Base-by-base conservation (phyloP, 30 jellyfish, hydroid and myxozoan species). In the Cassiopea andromeda region DNA sequence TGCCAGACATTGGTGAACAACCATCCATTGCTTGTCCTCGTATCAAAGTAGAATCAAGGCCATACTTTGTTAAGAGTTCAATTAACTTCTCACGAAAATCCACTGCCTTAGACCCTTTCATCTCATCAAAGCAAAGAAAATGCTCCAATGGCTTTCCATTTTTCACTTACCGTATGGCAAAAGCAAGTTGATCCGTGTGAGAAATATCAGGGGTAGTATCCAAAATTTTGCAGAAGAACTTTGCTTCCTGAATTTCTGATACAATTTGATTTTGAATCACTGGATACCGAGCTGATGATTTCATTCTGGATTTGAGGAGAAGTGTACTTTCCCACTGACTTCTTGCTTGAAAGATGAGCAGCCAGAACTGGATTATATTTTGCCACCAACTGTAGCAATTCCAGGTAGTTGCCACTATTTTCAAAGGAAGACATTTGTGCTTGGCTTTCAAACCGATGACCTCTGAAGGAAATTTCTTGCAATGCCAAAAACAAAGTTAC, bases 351-450 rank as follows among this genome's bases (percentile, higher is more conserved):
- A 15, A 85, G 69, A 64, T 85, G 93, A 44, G 93, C 93, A 7
- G 61, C 87, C 79, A 85, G 60, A 15, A 85, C 44, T 4, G 93
- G 93, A 85, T 75, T 72, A 47, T 85, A 67, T 75, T 61, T 85
- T 67, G 89, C 93, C 81, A 85, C 81, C 61, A 85, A 67, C 89
- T 85, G 61, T 67, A 85, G 69, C 87, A 75, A 46, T 73, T 85
- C 93, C 93, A 85, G 81, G 88, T 85, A 73, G 50, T 85, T 85
- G 16, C 93, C 93, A 74, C 93, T 73, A 75, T 75, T 85, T 46
- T 75, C 70, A 75, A 85, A 85, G 44, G 13, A 57, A 54, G 72
- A 79, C 92, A 73, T 54, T 45, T 67, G 80, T 80, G 49, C 89
- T 75, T 85, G 93, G 69, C 93, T 85, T 50, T 48, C 93, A 61